phyloP scores from a whole-genome alignment of 2,797 vertebrate genomes.

The Enteromius trimaculatus region DNA sequence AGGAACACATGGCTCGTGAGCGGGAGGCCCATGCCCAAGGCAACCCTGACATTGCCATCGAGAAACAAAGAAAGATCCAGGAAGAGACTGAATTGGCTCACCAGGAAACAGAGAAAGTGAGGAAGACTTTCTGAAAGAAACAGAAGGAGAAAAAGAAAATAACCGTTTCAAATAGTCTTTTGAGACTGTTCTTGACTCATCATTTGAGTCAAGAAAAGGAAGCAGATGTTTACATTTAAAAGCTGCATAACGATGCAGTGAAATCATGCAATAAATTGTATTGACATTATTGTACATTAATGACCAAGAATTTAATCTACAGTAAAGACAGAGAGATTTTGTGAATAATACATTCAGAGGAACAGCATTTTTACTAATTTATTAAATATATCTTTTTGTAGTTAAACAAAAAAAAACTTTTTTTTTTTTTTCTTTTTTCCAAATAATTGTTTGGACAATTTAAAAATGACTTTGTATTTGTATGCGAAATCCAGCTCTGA shows the following conservation, averaged over 20 bases:
- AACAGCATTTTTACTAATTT: background rate
- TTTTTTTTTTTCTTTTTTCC: background rate
- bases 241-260: constrained; percentile 7
- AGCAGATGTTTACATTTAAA: background rate
- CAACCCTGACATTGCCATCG: constrained; percentile 80
- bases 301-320: background rate
- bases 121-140: background rate
- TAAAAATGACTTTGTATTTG: background rate
- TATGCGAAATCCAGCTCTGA: background rate
- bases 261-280: constrained; percentile 1
- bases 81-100: constrained; percentile 79
- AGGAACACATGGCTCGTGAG: constrained; percentile 76
- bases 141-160: background rate
- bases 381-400: background rate
- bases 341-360: background rate
- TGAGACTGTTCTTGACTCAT: too few species aligned
- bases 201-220: background rate
- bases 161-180: background rate
- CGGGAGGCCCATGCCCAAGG: constrained; percentile 76
- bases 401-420: too few species aligned
- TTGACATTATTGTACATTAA: too few species aligned
- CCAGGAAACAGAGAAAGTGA: constrained; percentile 81
- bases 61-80: constrained; percentile 83
- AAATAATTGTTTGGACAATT: background rate
- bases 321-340: background rate